Evolutionary conservation across 2,113 vertebrate species (phyloP).

Genomic region (Stercorarius parasiticus): DNA sequence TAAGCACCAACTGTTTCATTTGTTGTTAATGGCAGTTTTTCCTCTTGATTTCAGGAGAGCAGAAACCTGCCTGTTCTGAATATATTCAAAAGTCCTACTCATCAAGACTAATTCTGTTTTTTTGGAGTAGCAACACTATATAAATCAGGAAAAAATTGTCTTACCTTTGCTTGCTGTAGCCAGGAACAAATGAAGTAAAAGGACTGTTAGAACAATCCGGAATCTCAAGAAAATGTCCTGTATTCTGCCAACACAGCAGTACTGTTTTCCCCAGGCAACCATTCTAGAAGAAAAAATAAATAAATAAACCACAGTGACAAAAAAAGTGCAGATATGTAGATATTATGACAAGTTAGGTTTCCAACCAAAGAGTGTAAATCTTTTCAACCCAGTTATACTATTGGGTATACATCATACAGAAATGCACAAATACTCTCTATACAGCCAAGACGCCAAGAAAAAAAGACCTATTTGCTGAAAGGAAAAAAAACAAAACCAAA

Average conservation of each 20-base stretch:
- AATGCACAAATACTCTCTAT: not conserved
- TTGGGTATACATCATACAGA: not conserved
- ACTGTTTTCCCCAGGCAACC: constrained; percentile 57
- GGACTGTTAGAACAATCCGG: constrained; percentile 48
- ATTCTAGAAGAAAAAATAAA: constrained; percentile 67
- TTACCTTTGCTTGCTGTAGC: constrained; percentile 73
- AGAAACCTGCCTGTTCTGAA: not conserved
- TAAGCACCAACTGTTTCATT: not conserved
- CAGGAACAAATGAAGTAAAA: constrained; percentile 71
- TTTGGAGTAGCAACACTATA: not conserved
- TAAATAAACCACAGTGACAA: not conserved
- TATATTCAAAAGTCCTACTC: not conserved
- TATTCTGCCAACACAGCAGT: constrained; percentile 47
- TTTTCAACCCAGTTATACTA: not conserved
- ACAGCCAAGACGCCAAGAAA: not conserved
- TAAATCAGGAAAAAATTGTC: constrained; percentile 12
- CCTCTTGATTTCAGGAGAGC: not conserved
- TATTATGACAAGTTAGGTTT: not conserved
- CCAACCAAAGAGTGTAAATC: not conserved
- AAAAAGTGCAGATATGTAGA: not conserved
- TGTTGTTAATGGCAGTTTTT: not conserved
- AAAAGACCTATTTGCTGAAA: not conserved
- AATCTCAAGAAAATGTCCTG: constrained; percentile 58
- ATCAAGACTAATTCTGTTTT: not conserved
- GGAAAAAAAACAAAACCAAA: not conserved